Evolutionary conservation across 2,113 vertebrate genomes (phyloP), one percentile per base, ranked within the genome.

Genomic region (Alligator mississippiensis): DNA sequence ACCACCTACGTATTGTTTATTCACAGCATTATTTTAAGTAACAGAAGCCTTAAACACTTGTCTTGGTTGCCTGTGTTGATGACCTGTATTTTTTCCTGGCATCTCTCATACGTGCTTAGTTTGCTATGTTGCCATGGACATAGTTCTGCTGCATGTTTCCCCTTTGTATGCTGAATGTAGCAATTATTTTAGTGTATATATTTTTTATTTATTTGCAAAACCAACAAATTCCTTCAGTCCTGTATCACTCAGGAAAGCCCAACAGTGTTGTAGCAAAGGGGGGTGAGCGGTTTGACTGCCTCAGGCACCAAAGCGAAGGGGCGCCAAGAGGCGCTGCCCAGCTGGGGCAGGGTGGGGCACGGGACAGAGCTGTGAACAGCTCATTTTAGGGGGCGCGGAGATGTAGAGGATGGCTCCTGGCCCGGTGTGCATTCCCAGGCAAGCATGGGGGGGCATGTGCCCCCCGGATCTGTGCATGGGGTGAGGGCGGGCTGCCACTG

Each of bases 111-210:
- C 6, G 4, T 47, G 6, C 57, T 77, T 61, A 25, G 62, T 91
- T 30, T 80, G 72, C 1, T 61, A 1, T 5, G 17, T 38, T n/a
- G n/a, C 55, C 38, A 13, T 4, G 9, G 38, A 12, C 1, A 1
- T 82, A 62, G 34, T 76, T 58, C 59, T 85, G 27, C 34, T 80
- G 28, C 1, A 3, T 3, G 2, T 84, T n/a, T 2, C 8, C 7
- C 24, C 2, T 54, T 84, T 17, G 6, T 72, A 0, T 11, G 21
- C 38, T 81, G 47, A 87, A 68, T 0, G 0, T 21, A 64, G 38
- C n/a, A 24, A 54, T 17, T 14, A 27, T 19, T 4, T 57, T 22
- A 21, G 8, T 66, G 21, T 16, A 12, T 38, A 8, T 0, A 27
- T 27, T 11, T 25, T 30, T 16, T 4, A 57, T 19, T 72, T 91